These are phyloP conservation scores for Hydrochoerus hydrochaeris DNA, from an alignment of 2,113 vertebrate genomes.

Conservation along the genomic window DNA sequence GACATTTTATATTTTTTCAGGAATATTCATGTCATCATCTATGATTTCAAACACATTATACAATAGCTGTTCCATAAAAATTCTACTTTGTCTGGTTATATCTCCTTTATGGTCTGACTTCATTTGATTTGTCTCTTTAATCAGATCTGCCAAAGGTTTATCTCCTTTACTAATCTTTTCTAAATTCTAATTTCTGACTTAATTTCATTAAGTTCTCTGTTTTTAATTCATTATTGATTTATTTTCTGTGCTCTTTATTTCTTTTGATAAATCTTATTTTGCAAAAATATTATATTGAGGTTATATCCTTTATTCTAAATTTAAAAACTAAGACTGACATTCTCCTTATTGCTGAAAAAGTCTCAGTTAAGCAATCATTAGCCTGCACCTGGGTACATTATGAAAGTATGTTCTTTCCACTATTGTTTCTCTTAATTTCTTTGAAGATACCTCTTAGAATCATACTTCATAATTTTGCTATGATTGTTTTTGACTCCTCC, in stretches of 20 bases:
- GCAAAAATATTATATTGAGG: neutral
- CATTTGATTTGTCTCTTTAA: neutral
- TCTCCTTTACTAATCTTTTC: neutral
- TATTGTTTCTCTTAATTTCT: neutral
- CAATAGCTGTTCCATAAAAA: neutral
- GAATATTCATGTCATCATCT: too few relatives aligned
- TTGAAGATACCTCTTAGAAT: neutral
- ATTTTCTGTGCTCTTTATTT: neutral
- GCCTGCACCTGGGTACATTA: too few relatives aligned
- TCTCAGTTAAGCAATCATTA: neutral
- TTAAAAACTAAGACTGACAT: neutral
- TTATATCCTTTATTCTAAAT: neutral
- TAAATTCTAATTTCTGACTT: neutral
- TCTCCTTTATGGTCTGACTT: neutral
- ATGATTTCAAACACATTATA: neutral
- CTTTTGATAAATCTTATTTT: neutral
- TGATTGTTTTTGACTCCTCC: neutral
- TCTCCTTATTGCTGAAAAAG: neutral
- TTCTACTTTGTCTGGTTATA: neutral
- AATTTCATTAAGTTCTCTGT: neutral
- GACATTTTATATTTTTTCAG: neutral
- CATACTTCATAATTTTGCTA: neutral
- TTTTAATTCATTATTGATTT: neutral
- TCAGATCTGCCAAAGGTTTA: neutral
- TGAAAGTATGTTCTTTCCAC: neutral